Conservation (phyloP, 2,113 vertebrate species). For the Elephas maximus region DNA sequence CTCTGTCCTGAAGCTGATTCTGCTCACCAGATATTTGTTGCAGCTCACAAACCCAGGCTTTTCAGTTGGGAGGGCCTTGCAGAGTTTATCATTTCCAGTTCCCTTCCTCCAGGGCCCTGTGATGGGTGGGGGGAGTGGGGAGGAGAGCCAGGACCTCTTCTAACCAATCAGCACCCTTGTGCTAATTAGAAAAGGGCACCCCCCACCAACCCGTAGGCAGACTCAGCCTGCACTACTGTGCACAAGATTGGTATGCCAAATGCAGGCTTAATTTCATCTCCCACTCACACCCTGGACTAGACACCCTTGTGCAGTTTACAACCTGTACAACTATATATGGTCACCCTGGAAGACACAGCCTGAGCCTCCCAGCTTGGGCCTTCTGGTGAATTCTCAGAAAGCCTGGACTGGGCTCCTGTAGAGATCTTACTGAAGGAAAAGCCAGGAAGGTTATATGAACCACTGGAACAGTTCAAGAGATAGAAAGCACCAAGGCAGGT, state of each 20-base stretch:
- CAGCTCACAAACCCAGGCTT: slow-evolving; percentile 59
- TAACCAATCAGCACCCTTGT: slow-evolving; percentile 41
- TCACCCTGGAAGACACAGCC: not conserved
- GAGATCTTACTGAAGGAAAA: slow-evolving; percentile 42
- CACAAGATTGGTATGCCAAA: not conserved
- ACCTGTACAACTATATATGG: not conserved
- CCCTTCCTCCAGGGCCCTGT: not conserved
- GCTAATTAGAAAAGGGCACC: slow-evolving; percentile 57
- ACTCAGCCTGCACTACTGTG: not conserved
- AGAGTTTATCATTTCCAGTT: slow-evolving; percentile 36
- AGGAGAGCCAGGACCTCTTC: not conserved
- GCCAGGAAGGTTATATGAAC: not conserved
- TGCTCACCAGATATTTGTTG: slow-evolving; percentile 69
- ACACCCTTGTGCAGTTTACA: not conserved
- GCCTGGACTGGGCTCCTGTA: not conserved
- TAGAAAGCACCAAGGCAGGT: not conserved
- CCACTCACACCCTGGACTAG: not conserved
- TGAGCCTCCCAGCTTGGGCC: not conserved
- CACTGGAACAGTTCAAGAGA: not conserved
- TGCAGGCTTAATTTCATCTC: not conserved
- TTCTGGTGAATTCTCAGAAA: not conserved
- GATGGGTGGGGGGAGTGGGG: not conserved
- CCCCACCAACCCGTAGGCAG: slow-evolving; percentile 9
- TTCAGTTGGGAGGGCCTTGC: slow-evolving; percentile 49
- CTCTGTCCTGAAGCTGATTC: slow-evolving; percentile 78